Conservation (phyloP, 53 echinoderm and acorn worm species). For the Antedon mediterranea region DNA sequence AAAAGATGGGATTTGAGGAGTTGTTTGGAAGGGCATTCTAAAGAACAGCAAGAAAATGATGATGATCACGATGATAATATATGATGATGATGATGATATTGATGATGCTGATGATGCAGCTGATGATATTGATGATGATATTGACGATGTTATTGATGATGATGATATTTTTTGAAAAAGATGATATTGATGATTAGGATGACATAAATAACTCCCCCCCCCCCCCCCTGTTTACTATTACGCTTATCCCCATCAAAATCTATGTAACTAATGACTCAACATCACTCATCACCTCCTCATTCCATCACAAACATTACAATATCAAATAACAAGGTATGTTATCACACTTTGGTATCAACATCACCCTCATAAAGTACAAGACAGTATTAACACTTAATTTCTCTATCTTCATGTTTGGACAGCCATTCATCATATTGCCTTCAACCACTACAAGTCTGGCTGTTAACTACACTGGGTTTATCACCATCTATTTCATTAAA, state of each 20-base stretch:
- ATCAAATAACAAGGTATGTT: too few species aligned
- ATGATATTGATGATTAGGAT: background rate
- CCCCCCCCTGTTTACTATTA: too few species aligned
- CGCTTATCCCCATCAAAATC: too few species aligned
- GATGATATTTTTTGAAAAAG: background rate
- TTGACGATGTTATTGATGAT: background rate
- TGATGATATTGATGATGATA: background rate
- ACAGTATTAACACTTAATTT: too few species aligned
- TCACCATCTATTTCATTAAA: background rate
- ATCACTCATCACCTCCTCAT: too few species aligned
- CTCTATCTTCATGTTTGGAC: too few species aligned
- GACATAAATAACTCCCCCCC: too few species aligned
- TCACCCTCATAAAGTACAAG: background rate
- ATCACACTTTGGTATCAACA: background rate
- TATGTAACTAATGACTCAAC: too few species aligned
- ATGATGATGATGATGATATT: too few species aligned
- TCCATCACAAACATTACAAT: too few species aligned
- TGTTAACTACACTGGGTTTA: background rate
- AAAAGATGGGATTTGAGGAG: background rate
- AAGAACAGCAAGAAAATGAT: too few species aligned
- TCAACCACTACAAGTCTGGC: background rate
- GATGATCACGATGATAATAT: too few species aligned
- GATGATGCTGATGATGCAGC: background rate
- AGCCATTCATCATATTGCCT: background rate
- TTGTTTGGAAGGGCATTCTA: background rate